Base-by-base conservation (phyloP, 2,888 invertebrate genomes). In the Proisotoma minuta region DNA sequence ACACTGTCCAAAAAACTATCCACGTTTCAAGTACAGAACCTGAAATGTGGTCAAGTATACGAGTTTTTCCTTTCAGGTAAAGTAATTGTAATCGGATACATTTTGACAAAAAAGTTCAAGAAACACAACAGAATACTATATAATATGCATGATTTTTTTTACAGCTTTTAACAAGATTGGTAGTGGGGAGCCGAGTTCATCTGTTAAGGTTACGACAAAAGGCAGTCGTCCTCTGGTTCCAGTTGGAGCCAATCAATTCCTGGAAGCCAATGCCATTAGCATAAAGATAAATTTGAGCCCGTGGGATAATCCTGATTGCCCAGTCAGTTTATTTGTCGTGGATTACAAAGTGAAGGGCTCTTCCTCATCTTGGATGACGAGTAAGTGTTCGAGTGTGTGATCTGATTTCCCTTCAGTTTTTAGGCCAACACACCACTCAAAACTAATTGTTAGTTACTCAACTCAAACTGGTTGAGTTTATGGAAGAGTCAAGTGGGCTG, bases 221-320 rank as follows among this genome's bases (percentile, higher is more conserved):
- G 87, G 87, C 2, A 85, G 85, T 75, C 83, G 85, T 5, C 87
- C 88, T 0, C 66, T 77, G 15, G 70, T 74, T 40, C 77, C 77
- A 3, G 79, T 84, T 2, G 81, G 84, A 0, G 80, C 83, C 1
- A n/a, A n/a, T n/a, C 81, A 83, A 52, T 82, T 87, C 66, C 79
- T 87, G 62, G 80, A 82, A n/a, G 85, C 87, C 10, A 87, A 87
- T 76, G 86, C 87, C 2, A 86, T 87, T 2, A 84, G 85, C 26
- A 82, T 86, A 26, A 78, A 83, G 22, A 79, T 88, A 18, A 81
- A 85, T 63, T 78, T 88, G 64, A 84, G 85, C 75, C 81, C 84
- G 20, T 88, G 88, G 87, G 87, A 87, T 0, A 86, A 87, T 75
- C 86, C 86, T 72, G 87, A 87, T 15, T 70, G 70, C 40, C 70